Evolutionary conservation across 1,140 invertebrate species (phyloP), one percentile per base, ranked within the genome.

Genomic region (Drosophila novamexicana): DNA sequence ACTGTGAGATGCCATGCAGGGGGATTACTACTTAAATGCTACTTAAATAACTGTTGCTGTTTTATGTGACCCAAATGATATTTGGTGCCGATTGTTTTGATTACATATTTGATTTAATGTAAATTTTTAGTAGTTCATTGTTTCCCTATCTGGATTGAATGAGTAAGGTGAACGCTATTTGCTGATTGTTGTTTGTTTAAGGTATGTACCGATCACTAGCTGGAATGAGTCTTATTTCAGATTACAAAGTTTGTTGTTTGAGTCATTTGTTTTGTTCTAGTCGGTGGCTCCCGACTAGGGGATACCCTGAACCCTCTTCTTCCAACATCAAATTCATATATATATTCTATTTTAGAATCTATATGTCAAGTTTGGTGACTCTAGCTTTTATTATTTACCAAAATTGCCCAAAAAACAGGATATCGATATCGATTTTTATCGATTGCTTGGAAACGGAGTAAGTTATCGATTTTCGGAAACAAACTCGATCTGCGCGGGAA

Each of bases 111-210:
- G 40, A 62, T 53, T 65, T 66, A 36, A 75, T 71, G 65, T 72
- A 71, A 80, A 80, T 53, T 40, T 76, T 56, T 5, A 58, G 40
- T 22, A 36, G 5, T 37, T 40, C 32, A 50, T 66, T 61, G 40
- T 63, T 75, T 63, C 8, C n/a, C 56, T 22, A 32, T n/a, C 7
- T 40, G 44, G 47, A 29, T 16, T 37, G 9, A 64, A 7, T 47
- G 29, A 40, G 40, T 53, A 54, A 81, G 79, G 79, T 81, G 42
- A 74, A 74, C 74, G 74, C 58, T 45, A 22, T 36, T 50, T 49
- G 18, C 1, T 9, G 12, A 44, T 39, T 39, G 16, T 52, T 39
- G n/a, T 57, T 36, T 9, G n/a, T 57, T 36, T 9, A 37, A 61
- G 39, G 16, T 22, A 45, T 68, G 34, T 42, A 7, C 29, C 0